Percentiles rank a stretch among this genome's conserved stretches.
These are phyloP conservation scores for Paralichthys olivaceus DNA, from an alignment of 2,113 vertebrate species.

Conservation along the genomic window DNA sequence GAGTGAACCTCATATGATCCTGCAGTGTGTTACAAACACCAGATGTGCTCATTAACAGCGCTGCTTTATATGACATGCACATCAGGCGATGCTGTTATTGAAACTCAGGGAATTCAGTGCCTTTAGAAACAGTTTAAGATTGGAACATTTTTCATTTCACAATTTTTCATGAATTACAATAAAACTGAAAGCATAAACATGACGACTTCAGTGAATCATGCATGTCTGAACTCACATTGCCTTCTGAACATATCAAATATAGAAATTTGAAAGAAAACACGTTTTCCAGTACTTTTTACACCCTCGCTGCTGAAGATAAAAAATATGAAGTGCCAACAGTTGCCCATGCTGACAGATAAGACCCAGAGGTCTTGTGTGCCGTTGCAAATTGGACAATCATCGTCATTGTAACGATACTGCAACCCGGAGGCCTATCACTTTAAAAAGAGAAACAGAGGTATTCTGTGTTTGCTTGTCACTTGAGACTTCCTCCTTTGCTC, in stretches of 20 bases:
- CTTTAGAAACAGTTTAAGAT: not conserved
- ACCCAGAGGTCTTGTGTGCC: too few species aligned
- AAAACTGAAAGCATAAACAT: not conserved
- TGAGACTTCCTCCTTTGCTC: too few species aligned
- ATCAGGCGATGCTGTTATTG: not conserved
- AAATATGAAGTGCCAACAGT: not conserved
- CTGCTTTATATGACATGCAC: not conserved
- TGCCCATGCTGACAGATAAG: too few species aligned
- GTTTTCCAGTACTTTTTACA: not conserved
- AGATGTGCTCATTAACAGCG: not conserved
- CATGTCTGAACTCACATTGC: not conserved
- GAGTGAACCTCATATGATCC: not conserved
- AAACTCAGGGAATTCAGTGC: not conserved
- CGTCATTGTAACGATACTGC: too few species aligned
- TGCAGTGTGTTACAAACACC: not conserved
- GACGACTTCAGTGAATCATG: not conserved
- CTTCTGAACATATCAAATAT: not conserved
- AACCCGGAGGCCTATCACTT: too few species aligned
- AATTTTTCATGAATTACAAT: not conserved
- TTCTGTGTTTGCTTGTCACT: too few species aligned
- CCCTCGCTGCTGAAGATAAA: not conserved
- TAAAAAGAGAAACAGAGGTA: too few species aligned
- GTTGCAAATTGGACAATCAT: too few species aligned
- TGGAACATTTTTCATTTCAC: not conserved
- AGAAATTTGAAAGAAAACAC: not conserved